Base-by-base conservation (phyloP, 2,888 invertebrate species). In the Melolontha melolontha region DNA sequence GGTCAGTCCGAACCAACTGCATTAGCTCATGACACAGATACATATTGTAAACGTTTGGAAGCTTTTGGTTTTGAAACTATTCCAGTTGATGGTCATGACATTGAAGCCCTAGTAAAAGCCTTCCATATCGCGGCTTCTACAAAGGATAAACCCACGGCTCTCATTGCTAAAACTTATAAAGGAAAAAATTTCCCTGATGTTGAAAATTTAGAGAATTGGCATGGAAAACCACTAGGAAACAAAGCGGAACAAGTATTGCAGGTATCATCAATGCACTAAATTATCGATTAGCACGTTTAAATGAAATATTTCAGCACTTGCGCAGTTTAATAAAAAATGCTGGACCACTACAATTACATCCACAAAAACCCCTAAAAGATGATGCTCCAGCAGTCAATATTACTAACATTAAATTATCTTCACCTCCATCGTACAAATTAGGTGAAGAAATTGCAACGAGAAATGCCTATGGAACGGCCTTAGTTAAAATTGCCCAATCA, bases 1-100 rank as follows among this genome's bases (percentile, higher is more conserved):
- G 99, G 99, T 2, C 99, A 99, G 85, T 98, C 97, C 34, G 97
- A 98, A 79, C 91, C 96, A 11, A 98, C 99, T 10, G 91, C 95
- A 7, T 87, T 99, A 72, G 94, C 95, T 77, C 99, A 99, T 81
- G 90, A 96, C 79, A 90, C 95, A 85, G 93, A 94, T n/a, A 86
- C 90, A 2, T 96, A 96, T 83, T 90, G 93, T 71, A 91, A 91
- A 66, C 90, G 96, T 16, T 83, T 95, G 29, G 95, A 96, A 78
- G 88, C 96, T 1, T 98, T 98, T 84, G 98, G 98, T 55, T 92
- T 94, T 78, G 91, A 96, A 83, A 90, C 96, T 0, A 85, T 96
- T 67, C 93, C 97, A 29, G 94, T 98, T 27, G 98, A 99, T 86
- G 99, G 99, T 0, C 99, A 99, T 81, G 94, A 97, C 83, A 91